Evolutionary conservation across 2,888 invertebrate genomes (phyloP).

Genomic region (Chouioia cunea): DNA sequence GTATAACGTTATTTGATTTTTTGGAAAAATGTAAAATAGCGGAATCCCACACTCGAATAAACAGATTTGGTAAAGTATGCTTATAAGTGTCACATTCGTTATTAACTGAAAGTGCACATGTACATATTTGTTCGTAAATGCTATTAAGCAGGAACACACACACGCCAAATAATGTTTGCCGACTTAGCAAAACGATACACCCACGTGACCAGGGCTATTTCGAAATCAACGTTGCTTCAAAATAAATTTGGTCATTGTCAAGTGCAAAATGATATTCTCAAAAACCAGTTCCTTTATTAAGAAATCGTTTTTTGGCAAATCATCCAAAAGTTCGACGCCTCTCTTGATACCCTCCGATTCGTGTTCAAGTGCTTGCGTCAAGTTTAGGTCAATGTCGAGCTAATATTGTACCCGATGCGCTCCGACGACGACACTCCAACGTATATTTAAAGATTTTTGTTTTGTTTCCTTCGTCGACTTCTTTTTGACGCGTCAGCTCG

Average conservation of each 20-base stretch:
- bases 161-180: too few relatives aligned
- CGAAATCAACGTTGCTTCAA: neutral
- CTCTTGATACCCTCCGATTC: too few relatives aligned
- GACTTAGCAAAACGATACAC: conserved; percentile 24
- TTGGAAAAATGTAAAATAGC: too few relatives aligned
- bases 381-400: conserved; percentile 59
- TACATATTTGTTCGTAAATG: too few relatives aligned
- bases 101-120: too few relatives aligned
- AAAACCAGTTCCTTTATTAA: neutral
- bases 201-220: conserved; percentile 29
- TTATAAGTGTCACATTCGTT: too few relatives aligned
- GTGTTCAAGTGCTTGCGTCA: conserved; percentile 42
- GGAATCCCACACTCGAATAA: too few relatives aligned
- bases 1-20: too few relatives aligned
- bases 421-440: neutral
- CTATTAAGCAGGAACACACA: too few relatives aligned
- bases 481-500: too few relatives aligned
- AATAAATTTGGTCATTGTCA: conserved; percentile 8
- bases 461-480: neutral
- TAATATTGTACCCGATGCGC: conserved; percentile 51
- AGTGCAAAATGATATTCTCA: neutral
- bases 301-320: neutral
- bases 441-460: conserved; percentile 21
- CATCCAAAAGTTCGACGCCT: too few relatives aligned
- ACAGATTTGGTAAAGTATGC: too few relatives aligned